Base-by-base conservation (phyloP, 2,888 invertebrate species). In the Cosmorhoe ocellata region DNA sequence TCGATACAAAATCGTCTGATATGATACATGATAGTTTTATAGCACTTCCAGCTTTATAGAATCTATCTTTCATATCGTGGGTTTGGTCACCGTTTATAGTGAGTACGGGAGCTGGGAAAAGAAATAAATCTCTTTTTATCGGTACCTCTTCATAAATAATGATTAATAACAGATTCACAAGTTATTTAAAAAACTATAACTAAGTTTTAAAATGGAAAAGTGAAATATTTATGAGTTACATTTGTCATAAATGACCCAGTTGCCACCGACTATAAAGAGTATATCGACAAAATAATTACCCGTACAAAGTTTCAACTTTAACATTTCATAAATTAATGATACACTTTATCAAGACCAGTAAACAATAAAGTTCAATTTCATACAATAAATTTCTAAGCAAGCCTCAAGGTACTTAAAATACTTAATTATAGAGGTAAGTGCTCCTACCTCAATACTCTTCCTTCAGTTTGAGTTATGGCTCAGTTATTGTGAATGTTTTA, bases 1-100 rank as follows among this genome's bases (percentile, higher is more conserved):
- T 74, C 33, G 73, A 61, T 34, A 81, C 66, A 52, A 79, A 89
- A 50, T 87, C 83, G 44, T 88, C 88, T 69, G 89, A 85, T 84
- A 90, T 86, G 71, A 84, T 78, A 67, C 94, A 94, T 26, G 93
- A 92, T 56, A 95, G 85, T 77, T 94, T 94, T 63, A 95, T 94
- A 47, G 93, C 92, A 76, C 94, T 94, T 63, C 95, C 95, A 24
- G 93, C 92, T 84, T 95, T 94, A 79, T 94, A 94, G 77, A 94
- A 94, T 66, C 93, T 92, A 78, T 94, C 94, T 66, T 92, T 92
- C 43, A 94, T 91, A 74, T 93, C 93, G 67, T 94, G 92, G 44
- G 93, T 93, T 66, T 93, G 92, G 66, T 94, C 94, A 66, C 94
- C 94, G 43, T 94, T 92, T 71, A 95, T 93, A 63, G 92, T 92